phyloP scores from a whole-genome alignment of 1,140 invertebrate genomes.

The Daktulosphaira vitifoliae region DNA sequence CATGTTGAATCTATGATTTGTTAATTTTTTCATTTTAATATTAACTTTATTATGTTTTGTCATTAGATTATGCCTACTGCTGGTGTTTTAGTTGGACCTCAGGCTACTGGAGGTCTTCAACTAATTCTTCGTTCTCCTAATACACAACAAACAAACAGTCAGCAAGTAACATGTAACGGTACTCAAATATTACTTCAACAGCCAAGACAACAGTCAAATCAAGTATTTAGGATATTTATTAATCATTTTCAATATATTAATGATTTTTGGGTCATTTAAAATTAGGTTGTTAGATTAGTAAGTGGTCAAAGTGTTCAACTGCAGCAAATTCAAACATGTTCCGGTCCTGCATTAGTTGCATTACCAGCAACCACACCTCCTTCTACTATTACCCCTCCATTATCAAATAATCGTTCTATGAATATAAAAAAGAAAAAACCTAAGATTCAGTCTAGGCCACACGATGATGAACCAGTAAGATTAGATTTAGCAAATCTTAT shows the following conservation, averaged over 20 bases:
- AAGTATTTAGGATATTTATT: neutral
- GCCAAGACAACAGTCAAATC: constrained; percentile 18
- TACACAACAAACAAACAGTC: constrained; percentile 30
- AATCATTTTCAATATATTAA: neutral
- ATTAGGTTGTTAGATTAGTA: constrained; percentile 41
- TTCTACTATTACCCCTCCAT: constrained; percentile 16
- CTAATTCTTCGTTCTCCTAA: constrained; percentile 43
- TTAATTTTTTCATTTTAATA: neutral
- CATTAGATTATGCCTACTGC: constrained; percentile 38
- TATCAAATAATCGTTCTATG: constrained; percentile 33
- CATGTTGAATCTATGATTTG: too few relatives aligned
- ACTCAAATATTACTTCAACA: constrained; percentile 29
- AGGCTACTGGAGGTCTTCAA: constrained; percentile 43
- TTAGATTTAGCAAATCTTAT: constrained; percentile 50
- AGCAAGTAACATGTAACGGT: constrained; percentile 25
- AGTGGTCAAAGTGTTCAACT: constrained; percentile 45
- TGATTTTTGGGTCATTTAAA: too few relatives aligned
- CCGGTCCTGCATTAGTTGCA: constrained; percentile 46
- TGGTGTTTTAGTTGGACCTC: constrained; percentile 43
- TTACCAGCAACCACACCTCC: constrained; percentile 39
- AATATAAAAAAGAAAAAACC: constrained; percentile 46
- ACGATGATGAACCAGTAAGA: constrained; percentile 48
- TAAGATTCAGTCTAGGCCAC: constrained; percentile 43
- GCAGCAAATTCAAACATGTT: constrained; percentile 47
- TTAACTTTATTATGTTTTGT: neutral